Percentiles rank a stretch among this genome's conserved stretches.
Conservation (phyloP, 2,113 vertebrate species). For the Myrmophylax atrothorax region DNA sequence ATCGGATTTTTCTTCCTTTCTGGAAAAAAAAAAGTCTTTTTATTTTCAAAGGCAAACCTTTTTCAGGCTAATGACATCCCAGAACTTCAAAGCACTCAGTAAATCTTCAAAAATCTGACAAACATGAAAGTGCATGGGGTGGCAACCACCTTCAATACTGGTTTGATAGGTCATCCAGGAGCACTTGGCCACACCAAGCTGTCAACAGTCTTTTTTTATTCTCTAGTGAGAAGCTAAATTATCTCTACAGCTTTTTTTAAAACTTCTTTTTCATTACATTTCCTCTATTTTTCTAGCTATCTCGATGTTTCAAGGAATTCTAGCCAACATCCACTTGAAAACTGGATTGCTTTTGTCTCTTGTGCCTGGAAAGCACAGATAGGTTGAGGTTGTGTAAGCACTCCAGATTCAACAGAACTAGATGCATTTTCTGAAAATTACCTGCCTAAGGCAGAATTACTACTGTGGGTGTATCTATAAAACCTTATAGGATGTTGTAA, state of each 20-base stretch:
- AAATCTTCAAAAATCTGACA: neutral
- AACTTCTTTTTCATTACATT: neutral
- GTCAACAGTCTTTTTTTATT: neutral
- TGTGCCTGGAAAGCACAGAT: neutral
- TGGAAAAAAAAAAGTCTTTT: neutral
- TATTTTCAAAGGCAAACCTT: neutral
- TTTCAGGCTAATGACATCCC: neutral
- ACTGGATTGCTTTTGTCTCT: neutral
- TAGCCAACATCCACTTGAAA: neutral
- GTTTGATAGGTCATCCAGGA: neutral
- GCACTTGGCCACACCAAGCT: neutral
- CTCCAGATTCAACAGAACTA: neutral
- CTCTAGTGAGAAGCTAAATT: neutral
- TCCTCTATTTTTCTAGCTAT: neutral
- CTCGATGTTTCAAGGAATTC: neutral
- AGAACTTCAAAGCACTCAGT: conserved; percentile 1
- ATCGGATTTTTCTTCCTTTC: neutral
- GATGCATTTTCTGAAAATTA: neutral
- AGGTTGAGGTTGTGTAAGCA: fast-evolving
- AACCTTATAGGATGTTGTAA: neutral
- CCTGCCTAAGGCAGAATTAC: neutral
- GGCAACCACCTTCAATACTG: neutral
- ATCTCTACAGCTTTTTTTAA: neutral
- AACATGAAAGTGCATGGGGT: neutral
- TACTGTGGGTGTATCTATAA: neutral